Conservation (phyloP, 2,113 vertebrate species). For the Sinocyclocheilus anshuiensis region DNA sequence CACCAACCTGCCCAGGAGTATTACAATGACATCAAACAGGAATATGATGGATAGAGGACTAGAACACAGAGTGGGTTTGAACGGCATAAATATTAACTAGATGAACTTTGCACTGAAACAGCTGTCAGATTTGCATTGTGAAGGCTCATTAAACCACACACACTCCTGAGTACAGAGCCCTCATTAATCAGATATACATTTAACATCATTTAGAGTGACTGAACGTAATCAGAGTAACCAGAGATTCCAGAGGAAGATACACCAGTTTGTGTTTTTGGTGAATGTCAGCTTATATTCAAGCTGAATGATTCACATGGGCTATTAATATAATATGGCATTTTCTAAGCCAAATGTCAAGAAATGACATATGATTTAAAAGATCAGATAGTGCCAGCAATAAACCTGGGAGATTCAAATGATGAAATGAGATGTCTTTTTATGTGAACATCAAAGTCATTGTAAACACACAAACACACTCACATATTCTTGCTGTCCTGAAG, state of each 20-base stretch:
- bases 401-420: neutral
- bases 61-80: slow-evolving; percentile 7
- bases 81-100: slow-evolving; percentile 23
- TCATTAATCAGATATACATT: slow-evolving; percentile 19
- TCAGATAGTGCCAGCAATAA: slow-evolving; percentile 1
- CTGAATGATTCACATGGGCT: neutral
- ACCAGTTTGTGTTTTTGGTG: neutral
- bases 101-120: slow-evolving; percentile 29
- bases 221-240: neutral
- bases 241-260: neutral
- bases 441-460: neutral
- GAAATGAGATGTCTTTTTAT: neutral
- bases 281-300: slow-evolving; percentile 10
- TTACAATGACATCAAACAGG: slow-evolving; percentile 8
- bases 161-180: neutral
- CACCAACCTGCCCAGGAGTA: slow-evolving; percentile 22
- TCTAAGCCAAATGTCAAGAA: slow-evolving; percentile 19
- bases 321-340: slow-evolving; percentile 16
- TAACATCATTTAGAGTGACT: neutral
- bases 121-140: slow-evolving; percentile 7
- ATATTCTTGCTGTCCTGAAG: slow-evolving; percentile 70
- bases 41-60: slow-evolving; percentile 22
- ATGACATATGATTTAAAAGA: slow-evolving; percentile 16
- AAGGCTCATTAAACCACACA: slow-evolving; percentile 27
- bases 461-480: slow-evolving; percentile 59